These are phyloP conservation scores for Ictalurus furcatus DNA, from an alignment of 2,113 vertebrate species.

Conservation along the genomic window DNA sequence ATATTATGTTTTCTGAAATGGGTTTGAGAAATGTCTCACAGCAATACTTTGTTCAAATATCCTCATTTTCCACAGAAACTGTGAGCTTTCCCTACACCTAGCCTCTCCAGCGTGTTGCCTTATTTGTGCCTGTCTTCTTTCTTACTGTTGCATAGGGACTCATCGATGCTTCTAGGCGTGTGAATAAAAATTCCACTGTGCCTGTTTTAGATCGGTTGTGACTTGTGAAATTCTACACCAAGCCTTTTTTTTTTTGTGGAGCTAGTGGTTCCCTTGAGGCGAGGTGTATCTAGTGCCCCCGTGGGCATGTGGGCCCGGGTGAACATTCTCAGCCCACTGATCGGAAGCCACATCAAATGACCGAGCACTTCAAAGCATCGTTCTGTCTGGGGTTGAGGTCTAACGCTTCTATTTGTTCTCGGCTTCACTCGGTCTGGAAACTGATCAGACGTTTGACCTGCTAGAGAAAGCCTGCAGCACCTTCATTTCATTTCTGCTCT, in stretches of 20 bases:
- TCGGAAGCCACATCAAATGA: slow-evolving; percentile 43
- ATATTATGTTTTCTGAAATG: slow-evolving; percentile 17
- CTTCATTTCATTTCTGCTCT: slow-evolving; percentile 40
- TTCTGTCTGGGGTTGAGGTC: slow-evolving; percentile 21
- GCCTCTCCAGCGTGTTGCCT: slow-evolving; percentile 21
- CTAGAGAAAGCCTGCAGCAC: slow-evolving; percentile 2
- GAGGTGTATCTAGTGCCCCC: neutral
- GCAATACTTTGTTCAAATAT: slow-evolving; percentile 42
- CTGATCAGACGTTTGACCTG: slow-evolving; percentile 37
- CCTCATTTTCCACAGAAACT: slow-evolving; percentile 47
- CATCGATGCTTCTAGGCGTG: neutral
- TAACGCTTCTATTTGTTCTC: slow-evolving; percentile 47
- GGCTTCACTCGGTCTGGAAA: slow-evolving; percentile 15
- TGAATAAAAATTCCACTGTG: slow-evolving; percentile 33
- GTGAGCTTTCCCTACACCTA: slow-evolving; percentile 22
- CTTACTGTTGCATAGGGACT: slow-evolving; percentile 27
- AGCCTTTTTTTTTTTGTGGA: neutral
- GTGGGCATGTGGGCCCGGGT: slow-evolving; percentile 1
- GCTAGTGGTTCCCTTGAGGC: neutral
- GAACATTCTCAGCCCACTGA: neutral
- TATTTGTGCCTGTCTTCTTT: slow-evolving; percentile 11
- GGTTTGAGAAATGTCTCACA: slow-evolving; percentile 35
- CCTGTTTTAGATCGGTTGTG: neutral
- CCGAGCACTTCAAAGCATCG: slow-evolving; percentile 42
- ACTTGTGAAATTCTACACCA: slow-evolving; percentile 6